Evolutionary conservation across 2,113 vertebrate species (phyloP).

Genomic region (Passer montanus): DNA sequence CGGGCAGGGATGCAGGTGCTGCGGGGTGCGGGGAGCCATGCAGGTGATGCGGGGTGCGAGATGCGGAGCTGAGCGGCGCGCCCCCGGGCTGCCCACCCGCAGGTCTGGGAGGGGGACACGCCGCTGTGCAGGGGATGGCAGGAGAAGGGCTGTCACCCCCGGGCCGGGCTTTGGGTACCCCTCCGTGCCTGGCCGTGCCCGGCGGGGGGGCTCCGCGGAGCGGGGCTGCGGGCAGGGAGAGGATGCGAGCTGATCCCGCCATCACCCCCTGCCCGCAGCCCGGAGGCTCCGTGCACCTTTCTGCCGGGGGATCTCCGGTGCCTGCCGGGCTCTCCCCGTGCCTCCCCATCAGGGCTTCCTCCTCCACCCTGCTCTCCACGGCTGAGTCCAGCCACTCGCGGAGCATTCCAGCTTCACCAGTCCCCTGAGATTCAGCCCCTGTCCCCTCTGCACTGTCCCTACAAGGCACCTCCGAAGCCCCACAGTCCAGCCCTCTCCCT

Average conservation of each 20-base stretch:
- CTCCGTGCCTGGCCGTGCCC: background rate
- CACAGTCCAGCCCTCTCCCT: background rate
- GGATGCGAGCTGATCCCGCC: background rate
- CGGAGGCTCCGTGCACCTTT: background rate
- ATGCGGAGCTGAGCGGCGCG: background rate
- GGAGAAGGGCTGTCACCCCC: background rate
- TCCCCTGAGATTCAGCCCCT: background rate
- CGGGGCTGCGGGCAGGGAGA: background rate
- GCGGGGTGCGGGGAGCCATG: background rate
- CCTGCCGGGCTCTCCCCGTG: background rate
- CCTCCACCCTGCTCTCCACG: background rate
- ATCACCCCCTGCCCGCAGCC: background rate
- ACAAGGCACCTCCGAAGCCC: rapidly evolving
- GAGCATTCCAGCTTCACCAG: background rate
- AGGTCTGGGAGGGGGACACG: background rate
- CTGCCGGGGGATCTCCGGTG: background rate
- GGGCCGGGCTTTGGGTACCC: background rate
- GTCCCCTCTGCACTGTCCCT: background rate
- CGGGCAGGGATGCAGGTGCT: background rate
- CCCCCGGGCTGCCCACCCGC: background rate
- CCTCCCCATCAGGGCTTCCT: background rate
- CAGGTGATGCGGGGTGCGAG: background rate
- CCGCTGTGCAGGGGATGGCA: background rate
- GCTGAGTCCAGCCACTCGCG: background rate
- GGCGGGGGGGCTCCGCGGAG: background rate